Conservation (phyloP, 2,888 invertebrate species). For the Myopa tessellatipennis region DNA sequence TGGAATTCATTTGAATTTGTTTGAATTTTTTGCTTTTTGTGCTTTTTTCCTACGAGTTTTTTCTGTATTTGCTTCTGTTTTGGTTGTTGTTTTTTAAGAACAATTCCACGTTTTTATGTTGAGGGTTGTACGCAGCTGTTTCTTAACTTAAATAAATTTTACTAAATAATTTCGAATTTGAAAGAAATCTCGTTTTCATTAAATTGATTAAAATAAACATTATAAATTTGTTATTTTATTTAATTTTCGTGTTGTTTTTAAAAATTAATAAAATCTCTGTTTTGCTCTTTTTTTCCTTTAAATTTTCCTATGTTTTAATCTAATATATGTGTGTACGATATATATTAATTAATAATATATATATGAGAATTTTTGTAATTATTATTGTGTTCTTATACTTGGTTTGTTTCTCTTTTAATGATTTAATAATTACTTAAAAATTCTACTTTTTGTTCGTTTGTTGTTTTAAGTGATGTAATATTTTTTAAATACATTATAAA, state of each 20-base stretch:
- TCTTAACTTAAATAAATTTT: conserved; percentile 29
- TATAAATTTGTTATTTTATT: conserved; percentile 22
- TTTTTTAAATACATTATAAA: conserved; percentile 26
- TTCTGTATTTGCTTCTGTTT: conserved; percentile 31
- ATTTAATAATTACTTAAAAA: conserved; percentile 21
- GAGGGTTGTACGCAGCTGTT: conserved; percentile 35
- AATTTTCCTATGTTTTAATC: conserved; percentile 32
- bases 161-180: conserved; percentile 28
- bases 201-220: conserved; percentile 48
- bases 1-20: conserved; percentile 19
- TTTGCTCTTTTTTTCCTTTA: neutral
- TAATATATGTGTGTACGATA: neutral
- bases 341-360: conserved; percentile 45
- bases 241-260: too few species aligned
- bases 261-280: too few species aligned
- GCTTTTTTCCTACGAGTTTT: neutral
- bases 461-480: conserved; percentile 15
- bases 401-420: conserved; percentile 4
- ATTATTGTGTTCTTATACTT: neutral
- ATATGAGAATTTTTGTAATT: neutral
- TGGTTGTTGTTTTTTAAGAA: too few species aligned
- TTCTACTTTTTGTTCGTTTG: conserved; percentile 23
- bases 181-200: conserved; percentile 49
- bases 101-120: conserved; percentile 40
- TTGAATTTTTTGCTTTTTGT: conserved; percentile 18